A percentile compares a stretch with the other conserved stretches of the same genome.
These are phyloP conservation scores for Plectrocnemia conspersa DNA, from an alignment of 1,140 invertebrate species.

Conservation along the genomic window DNA sequence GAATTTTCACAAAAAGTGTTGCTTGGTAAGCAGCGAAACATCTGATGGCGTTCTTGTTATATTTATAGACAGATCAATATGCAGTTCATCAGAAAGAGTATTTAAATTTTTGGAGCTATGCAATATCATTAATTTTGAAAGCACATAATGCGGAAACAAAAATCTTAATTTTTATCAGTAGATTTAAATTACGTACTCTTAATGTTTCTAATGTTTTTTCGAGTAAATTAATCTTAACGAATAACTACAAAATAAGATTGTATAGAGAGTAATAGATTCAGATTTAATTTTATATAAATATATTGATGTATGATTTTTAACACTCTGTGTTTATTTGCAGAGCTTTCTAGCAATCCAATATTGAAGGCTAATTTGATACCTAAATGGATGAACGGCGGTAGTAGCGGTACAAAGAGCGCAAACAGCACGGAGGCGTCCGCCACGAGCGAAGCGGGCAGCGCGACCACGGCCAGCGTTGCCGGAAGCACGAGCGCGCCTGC, in stretches of 20 bases:
- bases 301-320: neutral
- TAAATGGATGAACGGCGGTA: slow-evolving; percentile 34
- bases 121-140: too few species aligned
- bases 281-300: neutral
- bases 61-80: too few species aligned
- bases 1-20: too few species aligned
- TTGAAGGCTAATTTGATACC: slow-evolving; percentile 29
- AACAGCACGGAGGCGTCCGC: slow-evolving; percentile 32
- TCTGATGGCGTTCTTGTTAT: too few species aligned
- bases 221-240: too few species aligned
- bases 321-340: slow-evolving; percentile 17
- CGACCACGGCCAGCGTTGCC: slow-evolving; percentile 38
- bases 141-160: too few species aligned
- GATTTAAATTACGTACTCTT: too few species aligned
- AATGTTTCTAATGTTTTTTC: too few species aligned
- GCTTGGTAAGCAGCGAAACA: too few species aligned
- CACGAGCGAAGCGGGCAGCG: slow-evolving; percentile 38
- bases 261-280: neutral
- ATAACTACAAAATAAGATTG: neutral
- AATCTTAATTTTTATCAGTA: too few species aligned
- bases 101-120: too few species aligned
- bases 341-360: slow-evolving; percentile 27
- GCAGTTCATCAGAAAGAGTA: too few species aligned
- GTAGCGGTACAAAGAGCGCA: slow-evolving; percentile 35
- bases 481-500: slow-evolving; percentile 5